These are phyloP conservation scores for Dreissena polymorpha DNA, from an alignment of 1,140 invertebrate genomes.

Conservation along the genomic window DNA sequence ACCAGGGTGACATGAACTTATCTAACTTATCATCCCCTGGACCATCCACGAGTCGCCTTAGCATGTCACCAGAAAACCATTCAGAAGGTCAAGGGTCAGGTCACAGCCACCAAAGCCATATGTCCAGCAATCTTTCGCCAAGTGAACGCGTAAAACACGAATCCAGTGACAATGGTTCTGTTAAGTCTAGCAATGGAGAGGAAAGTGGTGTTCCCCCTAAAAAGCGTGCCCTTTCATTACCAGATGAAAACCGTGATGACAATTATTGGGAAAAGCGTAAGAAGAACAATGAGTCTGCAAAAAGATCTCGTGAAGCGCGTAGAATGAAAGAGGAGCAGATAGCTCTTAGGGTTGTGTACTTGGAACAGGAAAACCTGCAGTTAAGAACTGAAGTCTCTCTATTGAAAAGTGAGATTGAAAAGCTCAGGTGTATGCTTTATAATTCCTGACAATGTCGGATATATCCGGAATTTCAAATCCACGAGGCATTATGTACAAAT, in stretches of 20 bases:
- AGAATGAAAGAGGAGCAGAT: slow-evolving; percentile 86
- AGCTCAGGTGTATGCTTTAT: slow-evolving; percentile 73
- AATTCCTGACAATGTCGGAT: slow-evolving; percentile 20
- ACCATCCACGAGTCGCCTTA: slow-evolving; percentile 53
- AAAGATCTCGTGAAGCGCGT: slow-evolving; percentile 77
- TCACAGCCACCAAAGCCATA: slow-evolving; percentile 34
- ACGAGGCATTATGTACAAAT: too few species aligned
- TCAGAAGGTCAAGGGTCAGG: slow-evolving; percentile 47
- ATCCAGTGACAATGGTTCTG: slow-evolving; percentile 45
- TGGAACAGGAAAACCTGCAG: slow-evolving; percentile 79
- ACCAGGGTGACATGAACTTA: slow-evolving; percentile 29
- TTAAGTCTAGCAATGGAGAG: slow-evolving; percentile 44
- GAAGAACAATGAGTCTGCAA: slow-evolving; percentile 80
- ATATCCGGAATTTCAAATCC: too few species aligned
- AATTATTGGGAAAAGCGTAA: slow-evolving; percentile 79
- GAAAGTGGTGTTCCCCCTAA: slow-evolving; percentile 64
- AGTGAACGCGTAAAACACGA: slow-evolving; percentile 21
- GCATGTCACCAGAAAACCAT: slow-evolving; percentile 31
- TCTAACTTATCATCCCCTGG: slow-evolving; percentile 58
- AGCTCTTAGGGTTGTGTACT: slow-evolving; percentile 81
- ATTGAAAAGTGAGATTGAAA: slow-evolving; percentile 75
- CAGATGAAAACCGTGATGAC: slow-evolving; percentile 76
- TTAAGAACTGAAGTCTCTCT: slow-evolving; percentile 75
- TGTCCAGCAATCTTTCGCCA: slow-evolving; percentile 43
- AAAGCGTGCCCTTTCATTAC: slow-evolving; percentile 82